A percentile compares a stretch with the other conserved stretches of the same genome.
Evolutionary conservation across 2,113 vertebrate species (phyloP).

Genomic region (Rhombomys opimus): DNA sequence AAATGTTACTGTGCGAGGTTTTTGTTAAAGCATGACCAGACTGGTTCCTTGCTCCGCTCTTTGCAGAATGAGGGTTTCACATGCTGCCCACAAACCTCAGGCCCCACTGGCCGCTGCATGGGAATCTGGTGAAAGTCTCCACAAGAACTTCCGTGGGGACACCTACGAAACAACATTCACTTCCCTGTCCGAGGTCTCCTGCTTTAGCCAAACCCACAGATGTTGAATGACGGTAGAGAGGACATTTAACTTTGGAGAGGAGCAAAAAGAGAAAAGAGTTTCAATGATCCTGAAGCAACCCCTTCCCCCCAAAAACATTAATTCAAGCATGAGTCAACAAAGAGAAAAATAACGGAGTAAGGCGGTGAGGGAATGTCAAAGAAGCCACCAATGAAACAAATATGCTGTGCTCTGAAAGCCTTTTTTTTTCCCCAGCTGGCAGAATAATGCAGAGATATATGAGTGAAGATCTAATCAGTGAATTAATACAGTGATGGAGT

Average conservation of each 20-base stretch:
- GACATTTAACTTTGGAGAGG: neutral
- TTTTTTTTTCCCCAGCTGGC: too few relatives aligned
- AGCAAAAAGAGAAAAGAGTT: neutral
- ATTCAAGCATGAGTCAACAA: neutral
- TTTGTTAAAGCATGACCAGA: slow-evolving; percentile 72
- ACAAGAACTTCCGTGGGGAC: neutral
- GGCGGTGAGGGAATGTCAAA: neutral
- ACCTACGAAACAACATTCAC: neutral
- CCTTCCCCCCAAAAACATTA: neutral
- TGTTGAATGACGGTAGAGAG: neutral
- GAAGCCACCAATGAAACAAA: neutral
- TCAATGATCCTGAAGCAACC: neutral
- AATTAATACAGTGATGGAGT: neutral
- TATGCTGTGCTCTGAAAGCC: neutral
- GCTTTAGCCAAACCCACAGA: neutral
- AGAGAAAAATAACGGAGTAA: neutral
- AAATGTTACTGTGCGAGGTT: slow-evolving; percentile 50
- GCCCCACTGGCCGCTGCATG: neutral
- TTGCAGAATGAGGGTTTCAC: neutral
- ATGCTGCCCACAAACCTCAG: neutral
- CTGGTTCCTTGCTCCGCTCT: neutral
- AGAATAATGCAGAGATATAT: neutral
- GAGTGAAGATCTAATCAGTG: neutral
- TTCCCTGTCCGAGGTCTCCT: neutral
- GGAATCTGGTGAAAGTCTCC: neutral